Conservation (phyloP, 2,113 vertebrate species). For the Pitta sordida region DNA sequence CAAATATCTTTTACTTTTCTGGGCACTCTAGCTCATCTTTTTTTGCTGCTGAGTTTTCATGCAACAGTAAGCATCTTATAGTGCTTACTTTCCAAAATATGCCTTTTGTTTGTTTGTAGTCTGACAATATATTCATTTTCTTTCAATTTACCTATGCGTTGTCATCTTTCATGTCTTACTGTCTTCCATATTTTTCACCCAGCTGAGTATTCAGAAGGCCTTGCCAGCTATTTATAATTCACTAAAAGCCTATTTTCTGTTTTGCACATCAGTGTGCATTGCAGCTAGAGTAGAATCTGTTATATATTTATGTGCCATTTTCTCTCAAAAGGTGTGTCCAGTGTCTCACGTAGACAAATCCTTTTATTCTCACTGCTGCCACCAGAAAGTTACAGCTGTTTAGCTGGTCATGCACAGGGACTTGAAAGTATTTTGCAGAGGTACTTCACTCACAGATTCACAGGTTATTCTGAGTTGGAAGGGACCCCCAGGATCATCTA, state of each 20-base stretch:
- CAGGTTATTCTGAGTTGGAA: no score
- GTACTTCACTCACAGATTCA: no score
- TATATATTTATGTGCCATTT: not conserved
- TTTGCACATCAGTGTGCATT: not conserved
- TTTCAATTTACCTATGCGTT: not conserved
- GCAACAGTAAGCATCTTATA: not conserved
- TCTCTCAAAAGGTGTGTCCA: not conserved
- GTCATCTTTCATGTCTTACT: not conserved
- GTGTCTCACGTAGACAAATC: not conserved
- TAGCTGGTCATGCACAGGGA: not conserved
- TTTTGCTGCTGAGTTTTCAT: not conserved
- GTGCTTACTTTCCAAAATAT: not conserved
- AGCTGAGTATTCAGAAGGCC: not conserved
- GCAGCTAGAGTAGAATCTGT: not conserved
- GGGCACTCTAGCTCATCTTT: not conserved
- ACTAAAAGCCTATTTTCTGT: constrained; percentile 20
- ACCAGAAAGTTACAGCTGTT: not conserved
- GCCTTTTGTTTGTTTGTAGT: not conserved
- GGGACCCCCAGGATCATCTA: no score
- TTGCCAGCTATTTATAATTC: constrained; percentile 17
- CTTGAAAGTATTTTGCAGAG: not conserved
- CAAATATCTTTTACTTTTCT: not conserved
- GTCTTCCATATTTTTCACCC: not conserved
- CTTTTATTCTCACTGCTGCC: not conserved
- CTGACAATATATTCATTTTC: not conserved